Conservation (phyloP, 2,888 invertebrate genomes). For the Epirrita christyi region DNA sequence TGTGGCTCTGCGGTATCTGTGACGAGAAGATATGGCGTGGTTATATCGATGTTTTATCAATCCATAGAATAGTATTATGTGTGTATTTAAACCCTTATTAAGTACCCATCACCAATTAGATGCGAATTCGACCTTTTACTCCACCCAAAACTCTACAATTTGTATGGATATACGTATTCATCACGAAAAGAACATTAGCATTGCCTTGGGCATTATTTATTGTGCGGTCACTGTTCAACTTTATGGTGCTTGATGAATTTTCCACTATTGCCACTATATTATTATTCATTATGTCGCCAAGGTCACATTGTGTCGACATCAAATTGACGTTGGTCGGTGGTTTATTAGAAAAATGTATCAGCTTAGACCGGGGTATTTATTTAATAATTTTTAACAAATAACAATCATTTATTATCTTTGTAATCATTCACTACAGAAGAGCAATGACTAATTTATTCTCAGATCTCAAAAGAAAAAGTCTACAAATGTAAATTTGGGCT, state of each 20-base stretch:
- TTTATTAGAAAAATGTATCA: constrained; percentile 7
- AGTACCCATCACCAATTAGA: constrained; percentile 6
- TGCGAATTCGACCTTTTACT: constrained; percentile 2
- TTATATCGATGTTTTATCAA: too few species aligned
- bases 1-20: too few species aligned
- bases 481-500: too few species aligned
- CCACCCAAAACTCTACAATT: constrained; percentile 3
- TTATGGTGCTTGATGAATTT: constrained; percentile 44
- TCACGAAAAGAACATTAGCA: constrained; percentile 47
- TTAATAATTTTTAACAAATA: too few species aligned
- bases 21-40: too few species aligned
- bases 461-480: too few species aligned
- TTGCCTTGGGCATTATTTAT: constrained; percentile 48
- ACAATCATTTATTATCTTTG: too few species aligned
- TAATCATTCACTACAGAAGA: too few species aligned
- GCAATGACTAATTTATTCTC: too few species aligned
- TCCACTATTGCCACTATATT: too few species aligned
- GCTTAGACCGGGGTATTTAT: not conserved
- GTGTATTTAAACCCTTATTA: not conserved
- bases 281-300: constrained; percentile 31
- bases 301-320: constrained; percentile 26
- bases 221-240: constrained; percentile 41
- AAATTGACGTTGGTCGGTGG: constrained; percentile 13
- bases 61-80: too few species aligned
- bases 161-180: constrained; percentile 19